These are phyloP conservation scores for Aspidiotus destructor DNA, from an alignment of 2,888 invertebrate genomes.

Conservation along the genomic window DNA sequence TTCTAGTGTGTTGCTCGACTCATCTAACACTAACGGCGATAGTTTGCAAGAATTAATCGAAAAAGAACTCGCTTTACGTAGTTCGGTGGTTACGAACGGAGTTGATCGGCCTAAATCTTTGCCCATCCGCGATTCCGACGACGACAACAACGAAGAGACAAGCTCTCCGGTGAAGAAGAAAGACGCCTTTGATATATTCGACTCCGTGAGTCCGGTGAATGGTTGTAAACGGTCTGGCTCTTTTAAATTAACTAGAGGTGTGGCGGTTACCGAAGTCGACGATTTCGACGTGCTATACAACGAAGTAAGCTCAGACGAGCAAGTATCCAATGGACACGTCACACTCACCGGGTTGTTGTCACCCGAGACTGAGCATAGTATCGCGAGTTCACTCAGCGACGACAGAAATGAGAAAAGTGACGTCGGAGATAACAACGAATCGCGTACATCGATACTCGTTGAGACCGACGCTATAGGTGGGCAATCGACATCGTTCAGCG, in stretches of 20 bases:
- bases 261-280: constrained; percentile 16
- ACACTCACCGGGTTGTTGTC: background rate
- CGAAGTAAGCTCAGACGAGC: constrained; percentile 4
- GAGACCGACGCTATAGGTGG: too few species aligned
- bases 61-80: constrained; percentile 36
- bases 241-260: background rate
- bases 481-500: too few species aligned
- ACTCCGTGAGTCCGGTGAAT: background rate
- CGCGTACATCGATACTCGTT: too few species aligned
- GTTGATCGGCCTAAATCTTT: background rate
- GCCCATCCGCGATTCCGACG: constrained; percentile 10
- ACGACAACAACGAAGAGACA: background rate
- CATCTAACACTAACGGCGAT: constrained; percentile 27
- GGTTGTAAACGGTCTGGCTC: background rate
- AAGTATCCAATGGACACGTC: constrained; percentile 1
- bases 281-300: constrained; percentile 21
- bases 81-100: background rate
- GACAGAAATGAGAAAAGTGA: too few species aligned
- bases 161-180: background rate
- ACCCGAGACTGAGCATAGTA: background rate
- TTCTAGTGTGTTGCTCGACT: background rate
- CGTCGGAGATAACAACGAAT: background rate
- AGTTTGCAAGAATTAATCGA: constrained; percentile 39
- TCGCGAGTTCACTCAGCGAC: background rate
- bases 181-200: background rate